These are phyloP conservation scores for Larimichthys polyactis DNA, from an alignment of 2,113 vertebrate genomes.

Conservation along the genomic window DNA sequence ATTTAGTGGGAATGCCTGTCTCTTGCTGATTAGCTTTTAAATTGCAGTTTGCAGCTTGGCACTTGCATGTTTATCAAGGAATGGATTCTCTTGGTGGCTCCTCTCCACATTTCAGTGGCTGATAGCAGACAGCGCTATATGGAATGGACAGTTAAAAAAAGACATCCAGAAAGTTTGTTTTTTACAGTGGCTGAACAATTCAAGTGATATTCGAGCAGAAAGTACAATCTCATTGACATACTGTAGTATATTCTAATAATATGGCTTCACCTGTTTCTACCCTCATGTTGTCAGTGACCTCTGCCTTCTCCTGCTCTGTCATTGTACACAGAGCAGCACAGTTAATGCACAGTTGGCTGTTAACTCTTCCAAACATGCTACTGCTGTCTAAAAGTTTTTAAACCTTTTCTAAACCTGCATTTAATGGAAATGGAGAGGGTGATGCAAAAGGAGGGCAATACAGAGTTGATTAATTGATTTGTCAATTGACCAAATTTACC, in stretches of 20 bases:
- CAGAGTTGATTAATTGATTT: too few relatives aligned
- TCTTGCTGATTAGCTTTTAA: conserved; percentile 79
- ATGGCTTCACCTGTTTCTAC: neutral
- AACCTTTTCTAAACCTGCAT: too few relatives aligned
- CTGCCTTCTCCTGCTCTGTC: neutral
- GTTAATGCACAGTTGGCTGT: neutral
- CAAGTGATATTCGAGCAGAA: neutral
- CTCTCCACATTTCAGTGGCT: conserved; percentile 35
- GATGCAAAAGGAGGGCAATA: too few relatives aligned
- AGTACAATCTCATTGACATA: neutral
- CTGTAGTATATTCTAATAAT: neutral
- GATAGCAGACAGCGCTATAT: conserved; percentile 19
- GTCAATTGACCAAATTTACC: too few relatives aligned
- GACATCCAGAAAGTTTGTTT: neutral
- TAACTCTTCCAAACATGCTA: neutral
- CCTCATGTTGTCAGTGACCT: neutral
- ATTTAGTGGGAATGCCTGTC: conserved; percentile 76
- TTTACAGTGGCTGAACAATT: neutral
- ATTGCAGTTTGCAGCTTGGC: conserved; percentile 67
- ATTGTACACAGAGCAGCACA: neutral
- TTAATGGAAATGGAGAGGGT: too few relatives aligned
- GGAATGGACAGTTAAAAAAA: conserved; percentile 12
- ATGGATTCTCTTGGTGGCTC: conserved; percentile 48
- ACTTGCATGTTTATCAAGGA: conserved; percentile 70
- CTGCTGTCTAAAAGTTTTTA: neutral